A percentile compares a stretch with the other conserved stretches of the same genome.
Conservation (phyloP, 1,140 invertebrate genomes). For the Teleogryllus occipitalis region DNA sequence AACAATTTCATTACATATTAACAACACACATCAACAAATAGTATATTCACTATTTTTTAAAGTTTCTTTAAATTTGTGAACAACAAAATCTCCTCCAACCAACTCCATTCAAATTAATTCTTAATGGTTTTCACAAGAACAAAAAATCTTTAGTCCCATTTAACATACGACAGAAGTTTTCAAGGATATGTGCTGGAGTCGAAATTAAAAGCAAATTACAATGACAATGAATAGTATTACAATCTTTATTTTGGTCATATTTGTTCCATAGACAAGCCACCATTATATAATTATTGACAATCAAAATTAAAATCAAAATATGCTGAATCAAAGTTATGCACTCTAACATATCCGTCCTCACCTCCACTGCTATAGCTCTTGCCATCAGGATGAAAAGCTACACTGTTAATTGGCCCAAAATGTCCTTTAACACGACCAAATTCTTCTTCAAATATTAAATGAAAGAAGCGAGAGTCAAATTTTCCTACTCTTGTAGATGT, state of each 20-base stretch:
- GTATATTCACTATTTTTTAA: no score
- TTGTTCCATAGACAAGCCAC: background rate
- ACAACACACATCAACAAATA: no score
- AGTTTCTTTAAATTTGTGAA: no score
- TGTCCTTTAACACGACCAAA: conserved; percentile 97
- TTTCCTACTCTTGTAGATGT: conserved; percentile 92
- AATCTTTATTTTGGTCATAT: background rate
- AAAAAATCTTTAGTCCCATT: no score
- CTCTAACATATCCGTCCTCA: conserved; percentile 96
- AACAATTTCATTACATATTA: no score
- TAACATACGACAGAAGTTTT: no score
- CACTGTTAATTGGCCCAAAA: conserved; percentile 98
- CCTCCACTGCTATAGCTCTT: conserved; percentile 94
- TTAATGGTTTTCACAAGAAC: no score
- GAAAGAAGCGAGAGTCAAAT: conserved; percentile 97
- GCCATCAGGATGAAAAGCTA: conserved; percentile 97
- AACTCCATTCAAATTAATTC: no score
- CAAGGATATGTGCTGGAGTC: no score
- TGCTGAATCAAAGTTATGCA: conserved; percentile 91
- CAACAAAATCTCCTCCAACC: no score
- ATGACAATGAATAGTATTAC: background rate
- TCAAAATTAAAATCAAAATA: conserved; percentile 98
- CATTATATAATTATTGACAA: conserved; percentile 46
- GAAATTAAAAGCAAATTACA: no score
- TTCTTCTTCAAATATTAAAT: conserved; percentile 98